Percentiles rank a stretch among this genome's conserved stretches.
Evolutionary conservation across 1,140 invertebrate genomes (phyloP).

Genomic region (Penaeus indicus): DNA sequence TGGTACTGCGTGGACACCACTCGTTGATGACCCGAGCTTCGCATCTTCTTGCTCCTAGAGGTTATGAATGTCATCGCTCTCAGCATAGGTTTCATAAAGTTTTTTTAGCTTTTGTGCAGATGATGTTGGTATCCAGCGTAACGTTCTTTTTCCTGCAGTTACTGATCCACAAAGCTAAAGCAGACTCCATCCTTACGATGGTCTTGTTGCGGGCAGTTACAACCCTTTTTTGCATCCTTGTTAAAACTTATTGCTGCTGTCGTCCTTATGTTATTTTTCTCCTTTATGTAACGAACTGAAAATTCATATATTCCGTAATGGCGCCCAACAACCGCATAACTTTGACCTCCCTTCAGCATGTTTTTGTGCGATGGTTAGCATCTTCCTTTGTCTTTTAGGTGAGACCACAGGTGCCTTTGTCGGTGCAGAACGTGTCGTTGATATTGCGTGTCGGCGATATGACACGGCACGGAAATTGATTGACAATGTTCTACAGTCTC

Average conservation of each 20-base stretch:
- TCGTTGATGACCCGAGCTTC: no score
- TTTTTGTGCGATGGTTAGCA: constrained; percentile 43
- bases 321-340: constrained; percentile 40
- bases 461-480: not conserved
- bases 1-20: no score
- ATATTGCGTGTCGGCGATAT: not conserved
- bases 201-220: constrained; percentile 29
- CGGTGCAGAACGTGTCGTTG: constrained; percentile 16
- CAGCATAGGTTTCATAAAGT: not conserved
- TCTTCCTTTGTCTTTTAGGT: constrained; percentile 50
- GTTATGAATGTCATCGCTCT: not conserved
- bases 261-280: not conserved
- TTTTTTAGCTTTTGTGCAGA: not conserved
- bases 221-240: not conserved
- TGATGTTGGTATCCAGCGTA: not conserved
- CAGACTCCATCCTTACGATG: not conserved
- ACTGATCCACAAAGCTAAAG: not conserved
- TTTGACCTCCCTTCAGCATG: constrained; percentile 58
- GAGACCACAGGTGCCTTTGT: not conserved
- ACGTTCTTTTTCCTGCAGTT: constrained; percentile 4
- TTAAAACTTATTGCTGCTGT: constrained; percentile 7
- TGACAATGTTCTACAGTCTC: not conserved
- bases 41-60: no score
- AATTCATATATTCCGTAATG: constrained; percentile 51
- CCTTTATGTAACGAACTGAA: not conserved